Evolutionary conservation across 1,140 invertebrate species (phyloP).

Genomic region (Melipona quadrifasciata): DNA sequence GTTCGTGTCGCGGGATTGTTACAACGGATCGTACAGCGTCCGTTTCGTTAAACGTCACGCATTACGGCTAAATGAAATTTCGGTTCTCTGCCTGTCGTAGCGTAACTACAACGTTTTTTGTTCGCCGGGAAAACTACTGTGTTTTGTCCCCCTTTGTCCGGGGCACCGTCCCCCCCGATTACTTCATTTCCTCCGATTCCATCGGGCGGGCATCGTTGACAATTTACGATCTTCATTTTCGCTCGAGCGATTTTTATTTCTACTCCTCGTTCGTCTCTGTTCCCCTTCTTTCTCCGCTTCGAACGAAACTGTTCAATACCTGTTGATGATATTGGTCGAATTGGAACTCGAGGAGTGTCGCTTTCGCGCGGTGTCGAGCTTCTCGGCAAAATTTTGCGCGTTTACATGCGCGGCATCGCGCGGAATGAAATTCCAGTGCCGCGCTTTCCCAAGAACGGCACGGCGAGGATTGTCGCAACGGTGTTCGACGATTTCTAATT

Average conservation of each 20-base stretch:
- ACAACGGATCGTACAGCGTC: not conserved
- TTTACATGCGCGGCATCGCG: not conserved
- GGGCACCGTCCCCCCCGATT: not conserved
- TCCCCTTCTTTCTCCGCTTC: not conserved
- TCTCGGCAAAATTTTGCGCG: not conserved
- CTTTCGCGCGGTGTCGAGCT: too few relatives aligned
- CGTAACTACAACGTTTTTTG: not conserved
- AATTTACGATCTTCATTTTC: not conserved
- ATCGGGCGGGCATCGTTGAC: not conserved
- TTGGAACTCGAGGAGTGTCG: not conserved
- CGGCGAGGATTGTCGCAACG: conserved; percentile 2
- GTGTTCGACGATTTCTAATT: conserved; percentile 22
- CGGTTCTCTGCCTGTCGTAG: not conserved
- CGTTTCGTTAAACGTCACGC: not conserved
- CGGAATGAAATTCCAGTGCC: not conserved
- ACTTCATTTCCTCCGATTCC: not conserved
- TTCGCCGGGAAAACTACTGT: not conserved
- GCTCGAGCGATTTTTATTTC: not conserved
- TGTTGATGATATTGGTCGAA: not conserved
- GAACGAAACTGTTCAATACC: not conserved
- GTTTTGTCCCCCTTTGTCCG: not conserved
- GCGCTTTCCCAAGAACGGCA: not conserved
- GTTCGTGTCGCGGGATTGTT: not conserved
- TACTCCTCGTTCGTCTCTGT: too few relatives aligned
- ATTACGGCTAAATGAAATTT: conserved; percentile 3